These are phyloP conservation scores for Grallaria varia DNA, from an alignment of 2,113 vertebrate species.

Conservation along the genomic window DNA sequence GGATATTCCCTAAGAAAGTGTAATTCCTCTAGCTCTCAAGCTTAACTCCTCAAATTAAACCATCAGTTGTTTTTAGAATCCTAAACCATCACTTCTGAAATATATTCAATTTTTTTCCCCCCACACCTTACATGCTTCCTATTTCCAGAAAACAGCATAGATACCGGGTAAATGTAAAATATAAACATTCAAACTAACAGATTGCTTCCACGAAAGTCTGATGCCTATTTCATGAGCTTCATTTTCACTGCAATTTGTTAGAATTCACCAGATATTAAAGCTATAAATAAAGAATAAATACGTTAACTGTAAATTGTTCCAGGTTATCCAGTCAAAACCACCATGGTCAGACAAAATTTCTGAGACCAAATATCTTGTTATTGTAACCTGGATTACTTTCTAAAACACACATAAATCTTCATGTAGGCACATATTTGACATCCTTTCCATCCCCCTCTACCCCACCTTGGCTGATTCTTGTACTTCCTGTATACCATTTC, in stretches of 20 bases:
- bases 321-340: background rate
- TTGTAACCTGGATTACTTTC: background rate
- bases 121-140: background rate
- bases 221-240: background rate
- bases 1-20: background rate
- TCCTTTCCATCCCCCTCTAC: background rate
- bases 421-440: background rate
- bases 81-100: background rate
- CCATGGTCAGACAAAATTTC: background rate
- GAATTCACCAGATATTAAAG: background rate
- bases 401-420: background rate
- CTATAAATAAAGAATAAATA: background rate
- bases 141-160: background rate
- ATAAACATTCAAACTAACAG: background rate
- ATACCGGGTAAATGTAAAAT: background rate
- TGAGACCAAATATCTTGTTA: background rate
- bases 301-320: background rate
- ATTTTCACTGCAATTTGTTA: background rate
- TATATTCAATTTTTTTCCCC: rapidly evolving
- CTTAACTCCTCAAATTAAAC: background rate
- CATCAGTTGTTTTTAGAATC: background rate
- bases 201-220: background rate
- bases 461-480: background rate
- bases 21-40: background rate
- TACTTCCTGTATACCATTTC: background rate